phyloP scores from a whole-genome alignment of 2,797 vertebrate species.

The Syngnathus rostellatus region DNA sequence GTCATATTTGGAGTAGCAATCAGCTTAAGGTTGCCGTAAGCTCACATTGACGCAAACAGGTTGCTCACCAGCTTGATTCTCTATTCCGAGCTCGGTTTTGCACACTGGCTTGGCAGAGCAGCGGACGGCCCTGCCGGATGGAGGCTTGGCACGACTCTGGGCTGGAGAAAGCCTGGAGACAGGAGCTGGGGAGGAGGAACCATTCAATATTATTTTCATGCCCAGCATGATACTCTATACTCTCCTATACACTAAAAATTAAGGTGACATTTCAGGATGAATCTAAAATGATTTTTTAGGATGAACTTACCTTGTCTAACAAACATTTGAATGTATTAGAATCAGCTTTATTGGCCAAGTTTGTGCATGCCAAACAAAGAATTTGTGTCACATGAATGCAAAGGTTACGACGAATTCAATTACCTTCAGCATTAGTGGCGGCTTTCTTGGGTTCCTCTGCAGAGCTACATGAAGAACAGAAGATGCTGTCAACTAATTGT shows the following conservation, averaged over 20 bases:
- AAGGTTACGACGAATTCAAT: neutral
- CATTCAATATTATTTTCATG: constrained; percentile 20
- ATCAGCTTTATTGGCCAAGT: no score
- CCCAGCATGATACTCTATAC: no score
- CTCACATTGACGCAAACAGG: constrained; percentile 26
- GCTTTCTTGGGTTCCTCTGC: constrained; percentile 44
- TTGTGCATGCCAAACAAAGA: neutral
- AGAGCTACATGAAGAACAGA: constrained; percentile 32
- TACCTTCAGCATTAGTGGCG: constrained; percentile 56
- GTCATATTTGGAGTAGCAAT: neutral
- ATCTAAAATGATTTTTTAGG: no score
- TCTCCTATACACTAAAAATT: no score
- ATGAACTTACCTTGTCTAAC: no score
- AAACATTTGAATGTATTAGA: no score
- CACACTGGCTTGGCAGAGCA: constrained; percentile 68
- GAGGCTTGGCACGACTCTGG: constrained; percentile 51
- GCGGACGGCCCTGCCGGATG: constrained; percentile 42
- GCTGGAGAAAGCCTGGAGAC: constrained; percentile 45
- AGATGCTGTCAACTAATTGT: neutral
- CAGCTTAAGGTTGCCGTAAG: neutral
- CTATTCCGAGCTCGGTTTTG: constrained; percentile 83
- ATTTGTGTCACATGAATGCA: neutral
- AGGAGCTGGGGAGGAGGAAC: constrained; percentile 30
- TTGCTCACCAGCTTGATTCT: constrained; percentile 63
- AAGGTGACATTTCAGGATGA: no score